Evolutionary conservation across 2,888 invertebrate genomes (phyloP).

Genomic region (Poecilobothrus nobilitatus): DNA sequence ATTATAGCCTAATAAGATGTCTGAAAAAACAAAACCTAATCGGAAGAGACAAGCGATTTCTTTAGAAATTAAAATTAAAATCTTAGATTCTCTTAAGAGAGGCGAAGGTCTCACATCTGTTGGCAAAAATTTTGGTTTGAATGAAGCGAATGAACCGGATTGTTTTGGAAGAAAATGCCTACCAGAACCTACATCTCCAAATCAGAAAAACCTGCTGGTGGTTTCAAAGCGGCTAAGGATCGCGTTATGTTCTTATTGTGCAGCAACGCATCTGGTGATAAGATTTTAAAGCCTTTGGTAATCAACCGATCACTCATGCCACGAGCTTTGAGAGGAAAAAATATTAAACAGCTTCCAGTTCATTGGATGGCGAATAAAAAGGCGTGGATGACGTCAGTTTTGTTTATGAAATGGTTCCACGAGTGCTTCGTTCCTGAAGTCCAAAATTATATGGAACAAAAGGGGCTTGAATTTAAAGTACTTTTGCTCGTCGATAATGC

Average conservation of each 20-base stretch:
- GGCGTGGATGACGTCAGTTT: conserved; percentile 25
- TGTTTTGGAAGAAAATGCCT: no score
- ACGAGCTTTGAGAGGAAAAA: conserved; percentile 24
- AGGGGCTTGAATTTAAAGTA: no score
- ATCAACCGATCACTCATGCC: conserved; percentile 26
- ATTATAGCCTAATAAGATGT: conserved; percentile 13
- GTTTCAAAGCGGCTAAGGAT: no score
- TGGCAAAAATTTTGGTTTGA: conserved; percentile 22
- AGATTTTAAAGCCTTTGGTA: conserved; percentile 27
- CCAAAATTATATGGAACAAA: no score
- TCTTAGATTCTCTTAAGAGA: conserved; percentile 11
- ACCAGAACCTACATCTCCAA: no score
- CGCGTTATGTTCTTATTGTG: no score
- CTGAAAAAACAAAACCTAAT: conserved; percentile 10
- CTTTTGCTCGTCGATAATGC: no score
- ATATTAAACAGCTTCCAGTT: conserved; percentile 26
- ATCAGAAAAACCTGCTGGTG: no score
- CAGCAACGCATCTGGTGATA: conserved; percentile 24
- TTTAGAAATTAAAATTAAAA: conserved; percentile 10
- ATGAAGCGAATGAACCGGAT: no score
- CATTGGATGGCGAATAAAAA: no score
- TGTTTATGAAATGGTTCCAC: conserved; percentile 20
- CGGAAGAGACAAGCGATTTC: conserved; percentile 16
- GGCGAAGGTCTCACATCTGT: conserved; percentile 22
- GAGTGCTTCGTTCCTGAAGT: conserved; percentile 20